These are phyloP conservation scores for Cassiopea xamachana DNA, from an alignment of 30 jellyfish, hydroid and myxozoan genomes.

Conservation along the genomic window DNA sequence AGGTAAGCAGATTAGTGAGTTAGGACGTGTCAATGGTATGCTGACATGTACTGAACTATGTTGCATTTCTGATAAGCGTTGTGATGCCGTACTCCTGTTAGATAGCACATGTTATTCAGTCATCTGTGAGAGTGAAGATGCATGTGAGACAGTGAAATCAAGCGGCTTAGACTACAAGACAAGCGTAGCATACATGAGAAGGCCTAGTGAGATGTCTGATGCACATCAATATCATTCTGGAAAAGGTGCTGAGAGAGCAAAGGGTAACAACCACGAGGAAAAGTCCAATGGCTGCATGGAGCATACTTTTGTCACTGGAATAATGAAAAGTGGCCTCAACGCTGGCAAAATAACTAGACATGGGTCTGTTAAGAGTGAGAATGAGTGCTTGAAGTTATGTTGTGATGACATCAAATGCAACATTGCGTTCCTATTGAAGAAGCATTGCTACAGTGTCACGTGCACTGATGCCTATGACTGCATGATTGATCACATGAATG, in stretches of 20 bases:
- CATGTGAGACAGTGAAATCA: slow-evolving; percentile 20
- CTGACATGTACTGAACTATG: slow-evolving; percentile 74
- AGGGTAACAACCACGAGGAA: not conserved
- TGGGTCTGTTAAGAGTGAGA: slow-evolving; percentile 60
- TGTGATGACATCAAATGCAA: slow-evolving; percentile 76
- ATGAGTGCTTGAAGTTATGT: slow-evolving; percentile 74
- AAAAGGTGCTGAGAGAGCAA: not conserved
- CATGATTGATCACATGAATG: slow-evolving; percentile 40
- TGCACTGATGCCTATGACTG: slow-evolving; percentile 75
- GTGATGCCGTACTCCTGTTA: slow-evolving; percentile 86
- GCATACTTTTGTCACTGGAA: slow-evolving; percentile 43
- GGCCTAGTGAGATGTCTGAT: not conserved
- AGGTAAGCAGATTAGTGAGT: slow-evolving; percentile 61
- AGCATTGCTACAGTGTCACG: slow-evolving; percentile 81
- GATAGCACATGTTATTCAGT: slow-evolving; percentile 73
- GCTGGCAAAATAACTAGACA: slow-evolving; percentile 80
- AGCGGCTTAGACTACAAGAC: slow-evolving; percentile 16
- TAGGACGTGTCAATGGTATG: slow-evolving; percentile 46
- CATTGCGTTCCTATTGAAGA: slow-evolving; percentile 74
- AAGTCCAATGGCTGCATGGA: slow-evolving; percentile 13
- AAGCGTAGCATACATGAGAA: slow-evolving; percentile 20
- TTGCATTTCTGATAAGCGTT: slow-evolving; percentile 63
- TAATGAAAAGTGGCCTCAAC: slow-evolving; percentile 78
- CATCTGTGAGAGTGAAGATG: slow-evolving; percentile 46
- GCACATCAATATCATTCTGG: not conserved